Conservation (phyloP, 2,888 invertebrate species). For the Nephrotoma guestfalica region DNA sequence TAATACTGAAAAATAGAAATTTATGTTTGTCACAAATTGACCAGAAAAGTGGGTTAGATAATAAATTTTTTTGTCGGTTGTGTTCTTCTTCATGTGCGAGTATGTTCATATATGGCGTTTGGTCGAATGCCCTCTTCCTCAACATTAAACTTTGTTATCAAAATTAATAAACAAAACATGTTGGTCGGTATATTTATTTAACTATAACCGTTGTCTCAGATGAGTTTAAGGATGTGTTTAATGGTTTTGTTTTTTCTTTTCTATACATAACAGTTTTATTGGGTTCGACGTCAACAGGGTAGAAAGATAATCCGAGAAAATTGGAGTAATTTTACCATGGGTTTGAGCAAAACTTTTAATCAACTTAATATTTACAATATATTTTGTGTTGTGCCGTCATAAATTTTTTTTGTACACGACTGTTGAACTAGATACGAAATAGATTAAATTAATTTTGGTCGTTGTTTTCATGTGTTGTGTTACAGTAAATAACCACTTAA, state of each 20-base stretch:
- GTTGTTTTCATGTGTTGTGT: background rate
- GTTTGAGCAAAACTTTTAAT: background rate
- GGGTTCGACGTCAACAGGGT: background rate
- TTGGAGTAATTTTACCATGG: background rate
- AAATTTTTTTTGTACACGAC: background rate
- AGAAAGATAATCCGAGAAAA: background rate
- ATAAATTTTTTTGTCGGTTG: background rate
- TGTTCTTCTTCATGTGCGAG: background rate
- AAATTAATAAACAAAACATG: background rate
- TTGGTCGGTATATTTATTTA: background rate
- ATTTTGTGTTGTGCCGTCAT: background rate
- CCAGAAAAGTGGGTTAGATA: background rate
- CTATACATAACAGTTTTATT: background rate
- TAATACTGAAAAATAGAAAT: background rate
- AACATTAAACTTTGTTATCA: background rate
- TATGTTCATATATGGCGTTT: background rate
- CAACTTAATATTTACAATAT: background rate
- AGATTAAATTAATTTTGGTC: background rate
- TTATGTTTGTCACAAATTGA: background rate
- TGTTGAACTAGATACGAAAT: background rate
- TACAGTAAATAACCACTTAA: background rate
- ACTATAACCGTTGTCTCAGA: background rate
- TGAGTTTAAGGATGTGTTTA: background rate
- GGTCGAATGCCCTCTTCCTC: background rate
- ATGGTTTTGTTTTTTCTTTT: background rate